Base-by-base conservation (phyloP, 2,113 vertebrate genomes). In the Silurus glanis region DNA sequence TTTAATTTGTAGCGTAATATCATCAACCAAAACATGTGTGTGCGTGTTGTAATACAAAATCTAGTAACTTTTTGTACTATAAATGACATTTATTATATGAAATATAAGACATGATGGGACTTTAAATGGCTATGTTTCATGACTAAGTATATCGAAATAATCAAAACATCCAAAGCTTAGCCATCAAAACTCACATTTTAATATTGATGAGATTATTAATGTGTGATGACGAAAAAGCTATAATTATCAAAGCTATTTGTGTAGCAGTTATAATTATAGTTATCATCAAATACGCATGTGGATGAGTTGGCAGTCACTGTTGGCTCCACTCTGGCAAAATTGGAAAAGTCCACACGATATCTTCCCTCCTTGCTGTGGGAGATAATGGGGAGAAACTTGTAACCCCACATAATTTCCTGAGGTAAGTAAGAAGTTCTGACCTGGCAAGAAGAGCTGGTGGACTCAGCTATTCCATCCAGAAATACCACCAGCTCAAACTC, bases 401-500 rank as follows among this genome's bases (percentile, higher is more conserved):
- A 86, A 12, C 85, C 85, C 85, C 85, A 86, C 58, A 55, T 75
- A 45, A 86, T 86, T 72, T 86, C 85, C 58, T 86, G 58, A n/a
- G 85, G 85, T 8, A 83, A 7, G 59, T 86, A 86, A 21, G 85
- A 86, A 16, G 85, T 86, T 49, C 85, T 75, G 80, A 84, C 86
- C 62, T 87, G 86, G 75, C 86, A 87, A 5, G 74, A 83, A n/a
- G 62, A 83, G 82, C 82, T 83, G 74, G 86, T 87, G 9, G 86
- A 83, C n/a, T 87, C 86, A n/a, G 59, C 59, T 0, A 16, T 87
- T 17, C 72, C 86, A 56, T 87, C 86, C 49, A 87, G 69, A 58
- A 87, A 87, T 19, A 87, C 86, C 59, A 87, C 81, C 51, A 87
- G 59, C 51, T 87, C 86, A 78, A 87, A 87, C 9, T 87, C 74